Evolutionary conservation across 30 jellyfish, hydroid and myxozoan species (phyloP).

Genomic region (Aurelia sp.): DNA sequence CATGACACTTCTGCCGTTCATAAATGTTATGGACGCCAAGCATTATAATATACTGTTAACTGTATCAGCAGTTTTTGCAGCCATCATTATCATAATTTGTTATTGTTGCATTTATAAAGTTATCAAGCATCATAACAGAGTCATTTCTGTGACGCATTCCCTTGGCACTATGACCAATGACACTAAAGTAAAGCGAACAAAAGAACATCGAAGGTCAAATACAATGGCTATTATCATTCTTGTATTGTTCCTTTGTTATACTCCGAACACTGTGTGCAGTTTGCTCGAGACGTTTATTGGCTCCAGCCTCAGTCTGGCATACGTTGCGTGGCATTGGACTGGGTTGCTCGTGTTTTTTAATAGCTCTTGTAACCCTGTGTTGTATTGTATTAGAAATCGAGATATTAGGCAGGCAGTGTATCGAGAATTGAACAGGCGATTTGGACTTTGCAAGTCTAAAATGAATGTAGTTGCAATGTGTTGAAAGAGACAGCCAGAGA

Average conservation of each 20-base stretch:
- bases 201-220: conserved; percentile 51
- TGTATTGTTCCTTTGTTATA: conserved; percentile 45
- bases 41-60: conserved; percentile 13
- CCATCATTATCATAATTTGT: conserved; percentile 24
- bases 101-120: conserved; percentile 15
- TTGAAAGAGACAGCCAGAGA: neutral
- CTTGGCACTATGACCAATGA: neutral
- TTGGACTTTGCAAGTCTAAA: neutral
- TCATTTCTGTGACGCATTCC: neutral
- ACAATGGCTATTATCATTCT: conserved; percentile 52
- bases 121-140: neutral
- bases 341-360: conserved; percentile 50
- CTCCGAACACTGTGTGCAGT: conserved; percentile 30
- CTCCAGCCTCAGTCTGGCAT: conserved; percentile 50
- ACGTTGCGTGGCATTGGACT: conserved; percentile 63
- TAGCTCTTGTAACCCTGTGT: conserved; percentile 62
- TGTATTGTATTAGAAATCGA: conserved; percentile 46
- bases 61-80: conserved; percentile 3
- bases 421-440: conserved; percentile 11
- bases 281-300: conserved; percentile 28
- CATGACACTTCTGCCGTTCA: conserved; percentile 41
- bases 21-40: conserved; percentile 28
- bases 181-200: neutral
- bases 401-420: conserved; percentile 40
- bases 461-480: neutral